A percentile compares a stretch with the other conserved stretches of the same genome.
These are phyloP conservation scores for Cremastinae sp. DNA, from an alignment of 2,888 invertebrate genomes.

Conservation along the genomic window DNA sequence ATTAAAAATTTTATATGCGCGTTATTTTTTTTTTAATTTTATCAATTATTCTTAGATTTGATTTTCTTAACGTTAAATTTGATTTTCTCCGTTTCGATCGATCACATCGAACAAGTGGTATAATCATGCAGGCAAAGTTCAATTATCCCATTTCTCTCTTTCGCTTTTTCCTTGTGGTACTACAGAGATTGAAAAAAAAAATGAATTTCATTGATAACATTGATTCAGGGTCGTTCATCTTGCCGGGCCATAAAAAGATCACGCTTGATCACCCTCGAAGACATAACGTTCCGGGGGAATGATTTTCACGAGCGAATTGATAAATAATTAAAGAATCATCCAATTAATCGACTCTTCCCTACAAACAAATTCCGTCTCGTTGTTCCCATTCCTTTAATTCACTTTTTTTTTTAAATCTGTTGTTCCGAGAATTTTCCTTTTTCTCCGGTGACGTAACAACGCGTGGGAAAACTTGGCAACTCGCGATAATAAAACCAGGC, in stretches of 20 bases:
- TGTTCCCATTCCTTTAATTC: no score
- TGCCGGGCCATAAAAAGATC: constrained; percentile 8
- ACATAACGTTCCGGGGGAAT: constrained; percentile 28
- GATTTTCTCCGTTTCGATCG: constrained; percentile 4
- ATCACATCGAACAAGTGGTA: constrained; percentile 26
- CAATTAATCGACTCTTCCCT: not conserved
- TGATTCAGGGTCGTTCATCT: constrained; percentile 59
- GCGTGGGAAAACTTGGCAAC: no score
- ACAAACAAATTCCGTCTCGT: no score
- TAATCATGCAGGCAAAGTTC: constrained; percentile 47
- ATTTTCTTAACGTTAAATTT: no score
- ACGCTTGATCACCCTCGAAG: constrained; percentile 24
- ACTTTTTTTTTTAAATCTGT: no score
- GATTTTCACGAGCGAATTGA: constrained; percentile 47
- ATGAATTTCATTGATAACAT: constrained; percentile 51
- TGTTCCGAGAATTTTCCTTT: no score
- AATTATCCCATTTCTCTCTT: constrained; percentile 48
- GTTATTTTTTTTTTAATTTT: no score
- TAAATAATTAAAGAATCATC: constrained; percentile 43
- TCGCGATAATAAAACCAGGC: no score
- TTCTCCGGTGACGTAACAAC: no score
- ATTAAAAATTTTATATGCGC: no score
- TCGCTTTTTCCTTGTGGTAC: constrained; percentile 7
- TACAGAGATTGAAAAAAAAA: constrained; percentile 13
- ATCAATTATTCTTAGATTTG: no score